Base-by-base conservation (phyloP, 2,797 vertebrate species). In the Xenentodon cancila region DNA sequence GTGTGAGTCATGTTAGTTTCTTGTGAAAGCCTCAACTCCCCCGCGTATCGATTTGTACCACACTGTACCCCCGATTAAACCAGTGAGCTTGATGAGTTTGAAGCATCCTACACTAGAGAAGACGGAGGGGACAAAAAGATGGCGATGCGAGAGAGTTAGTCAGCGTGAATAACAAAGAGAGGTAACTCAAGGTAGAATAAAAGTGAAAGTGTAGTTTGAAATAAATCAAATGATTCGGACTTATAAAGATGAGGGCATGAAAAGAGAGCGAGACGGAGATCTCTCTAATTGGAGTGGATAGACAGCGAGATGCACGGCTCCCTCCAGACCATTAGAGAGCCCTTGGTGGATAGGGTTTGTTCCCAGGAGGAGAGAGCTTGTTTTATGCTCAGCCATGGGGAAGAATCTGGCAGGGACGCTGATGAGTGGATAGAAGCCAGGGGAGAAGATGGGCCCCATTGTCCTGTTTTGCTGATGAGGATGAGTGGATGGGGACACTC, bases 331-430 rank as follows among this genome's bases (percentile, higher is more conserved):
- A 87, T 93, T 91, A 87, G 89, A 85, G 86, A 81, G 73, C 79
- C 73, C 86, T 71, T 75, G 79, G 81, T 73, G 79, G 73, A 78
- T 68, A 77, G 86, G 78, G 87, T 88, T 88, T 84, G 87, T 90
- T 91, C 88, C 85, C 89, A 86, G 81, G 87, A 90, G 89, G 88
- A 87, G 84, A 82, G 80, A 68, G 86, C 84, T 85, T 88, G 88
- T 91, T 86, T 92, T 89, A 75, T 86, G 90, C 82, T 91, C 90
- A 89, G 81, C 86, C 88, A 92, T 90, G 91, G 84, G 89, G 91
- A 93, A 91, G 85, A 91, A 89, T 90, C 90, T 93, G 89, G 86
- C 90, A 86, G 74, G 66, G 84, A 76, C 59, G 64, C 73, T 82
- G 84, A 89, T 83, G 85, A 91, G 89, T 77, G 81, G 82, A 86